These are phyloP conservation scores for Gambusia holbrooki DNA, from an alignment of 2,113 vertebrate genomes.

Conservation along the genomic window DNA sequence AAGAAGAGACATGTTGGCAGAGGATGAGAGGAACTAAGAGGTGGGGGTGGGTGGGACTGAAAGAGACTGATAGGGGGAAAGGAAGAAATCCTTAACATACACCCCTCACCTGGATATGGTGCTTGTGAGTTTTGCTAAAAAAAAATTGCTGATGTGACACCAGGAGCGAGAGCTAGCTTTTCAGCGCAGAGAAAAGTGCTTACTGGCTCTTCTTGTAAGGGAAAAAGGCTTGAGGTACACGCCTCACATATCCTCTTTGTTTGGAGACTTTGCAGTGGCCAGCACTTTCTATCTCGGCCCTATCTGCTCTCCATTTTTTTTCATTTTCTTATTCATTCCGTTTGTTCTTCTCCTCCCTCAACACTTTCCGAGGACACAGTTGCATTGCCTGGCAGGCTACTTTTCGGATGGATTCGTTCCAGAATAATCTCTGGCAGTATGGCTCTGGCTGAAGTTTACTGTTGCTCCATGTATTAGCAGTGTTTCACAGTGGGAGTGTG, in stretches of 20 bases:
- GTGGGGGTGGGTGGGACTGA: constrained; percentile 49
- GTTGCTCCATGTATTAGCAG: constrained; percentile 55
- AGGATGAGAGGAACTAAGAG: constrained; percentile 61
- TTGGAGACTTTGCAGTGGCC: constrained; percentile 84
- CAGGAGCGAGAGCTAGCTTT: constrained; percentile 77
- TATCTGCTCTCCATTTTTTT: constrained; percentile 74
- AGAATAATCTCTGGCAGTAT: constrained; percentile 67
- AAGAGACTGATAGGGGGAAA: constrained; percentile 70
- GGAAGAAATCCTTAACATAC: constrained; percentile 74
- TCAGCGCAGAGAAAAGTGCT: constrained; percentile 82
- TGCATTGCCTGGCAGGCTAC: constrained; percentile 63
- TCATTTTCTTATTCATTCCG: constrained; percentile 77
- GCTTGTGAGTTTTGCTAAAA: constrained; percentile 73
- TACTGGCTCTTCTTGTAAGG: constrained; percentile 81
- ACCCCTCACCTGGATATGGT: constrained; percentile 77
- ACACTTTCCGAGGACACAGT: constrained; percentile 67
- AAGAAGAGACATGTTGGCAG: constrained; percentile 62
- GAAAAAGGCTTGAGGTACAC: constrained; percentile 81
- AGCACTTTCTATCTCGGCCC: constrained; percentile 81
- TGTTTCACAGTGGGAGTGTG: constrained; percentile 33
- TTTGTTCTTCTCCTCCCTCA: constrained; percentile 72
- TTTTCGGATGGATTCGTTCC: constrained; percentile 76
- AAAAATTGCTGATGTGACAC: constrained; percentile 84
- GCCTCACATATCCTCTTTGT: constrained; percentile 82
- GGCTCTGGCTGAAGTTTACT: constrained; percentile 65